phyloP scores from a whole-genome alignment of 2,797 vertebrate species.

The Enteromius afrohamiltoni region DNA sequence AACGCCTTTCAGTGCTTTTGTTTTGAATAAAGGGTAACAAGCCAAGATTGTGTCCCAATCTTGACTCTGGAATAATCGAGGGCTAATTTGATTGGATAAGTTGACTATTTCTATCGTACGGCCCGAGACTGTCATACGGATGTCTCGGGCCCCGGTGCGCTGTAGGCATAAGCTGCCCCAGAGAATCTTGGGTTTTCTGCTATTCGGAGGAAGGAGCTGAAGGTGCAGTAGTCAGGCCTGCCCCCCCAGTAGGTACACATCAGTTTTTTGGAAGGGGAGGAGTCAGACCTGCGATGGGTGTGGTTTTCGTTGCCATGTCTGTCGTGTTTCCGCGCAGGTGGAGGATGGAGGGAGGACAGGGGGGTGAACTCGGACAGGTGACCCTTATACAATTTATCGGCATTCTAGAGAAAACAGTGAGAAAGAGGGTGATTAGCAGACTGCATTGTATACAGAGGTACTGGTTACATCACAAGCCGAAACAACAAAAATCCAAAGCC shows the following conservation, averaged over 20 bases:
- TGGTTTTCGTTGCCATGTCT: slow-evolving; percentile 69
- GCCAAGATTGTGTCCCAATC: slow-evolving; percentile 31
- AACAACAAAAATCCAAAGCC: slow-evolving; percentile 27
- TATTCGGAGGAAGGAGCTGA: slow-evolving; percentile 80
- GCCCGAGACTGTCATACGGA: slow-evolving; percentile 73
- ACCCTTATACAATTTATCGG: slow-evolving; percentile 79
- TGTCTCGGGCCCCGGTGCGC: slow-evolving; percentile 83
- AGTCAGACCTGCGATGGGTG: slow-evolving; percentile 81
- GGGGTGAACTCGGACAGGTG: slow-evolving; percentile 86
- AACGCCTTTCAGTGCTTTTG: slow-evolving; percentile 20
- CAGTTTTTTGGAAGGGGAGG: slow-evolving; percentile 79
- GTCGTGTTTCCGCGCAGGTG: slow-evolving; percentile 64
- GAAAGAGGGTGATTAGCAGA: slow-evolving; percentile 12
- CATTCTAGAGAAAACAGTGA: slow-evolving; percentile 75
- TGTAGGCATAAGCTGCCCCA: slow-evolving; percentile 66
- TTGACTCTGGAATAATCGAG: slow-evolving; percentile 4
- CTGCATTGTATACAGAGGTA: not conserved
- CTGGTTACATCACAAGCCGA: not conserved
- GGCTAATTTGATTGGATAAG: slow-evolving; percentile 13
- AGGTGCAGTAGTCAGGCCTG: slow-evolving; percentile 78
- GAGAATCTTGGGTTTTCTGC: slow-evolving; percentile 72
- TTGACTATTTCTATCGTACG: not conserved
- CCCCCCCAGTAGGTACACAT: slow-evolving; percentile 83
- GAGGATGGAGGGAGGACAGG: slow-evolving; percentile 81
- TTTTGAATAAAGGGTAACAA: not conserved